A percentile compares a stretch with the other conserved stretches of the same genome.
Conservation (phyloP, 2,888 invertebrate genomes). For the Acanthosepion pharaonis region DNA sequence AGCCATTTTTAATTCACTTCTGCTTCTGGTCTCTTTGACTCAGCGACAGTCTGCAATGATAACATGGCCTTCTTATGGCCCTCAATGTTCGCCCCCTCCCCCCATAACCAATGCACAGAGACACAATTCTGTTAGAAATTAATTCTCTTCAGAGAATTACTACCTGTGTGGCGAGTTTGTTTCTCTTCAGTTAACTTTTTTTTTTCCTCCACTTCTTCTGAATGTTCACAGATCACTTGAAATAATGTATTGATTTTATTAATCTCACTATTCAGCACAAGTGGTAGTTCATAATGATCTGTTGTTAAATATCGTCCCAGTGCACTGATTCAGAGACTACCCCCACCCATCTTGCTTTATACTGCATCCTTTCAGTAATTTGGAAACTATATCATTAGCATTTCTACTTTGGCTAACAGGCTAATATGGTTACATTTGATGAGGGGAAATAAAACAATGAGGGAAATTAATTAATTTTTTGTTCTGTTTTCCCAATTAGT, state of each 20-base stretch:
- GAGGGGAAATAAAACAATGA: not conserved
- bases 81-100: too few relatives aligned
- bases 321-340: not conserved
- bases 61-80: not conserved
- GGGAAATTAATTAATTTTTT: not conserved
- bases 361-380: not conserved
- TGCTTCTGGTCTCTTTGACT: too few relatives aligned
- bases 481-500: not conserved
- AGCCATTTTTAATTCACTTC: too few relatives aligned
- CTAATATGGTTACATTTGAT: not conserved
- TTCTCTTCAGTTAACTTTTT: not conserved
- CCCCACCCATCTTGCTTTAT: not conserved
- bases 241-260: not conserved
- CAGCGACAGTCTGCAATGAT: not conserved
- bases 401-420: not conserved
- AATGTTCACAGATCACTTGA: not conserved
- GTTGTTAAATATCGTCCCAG: not conserved
- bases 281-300: slow-evolving; percentile 12
- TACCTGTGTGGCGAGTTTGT: not conserved
- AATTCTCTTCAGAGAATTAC: not conserved
- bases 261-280: not conserved
- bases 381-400: not conserved
- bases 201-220: not conserved
- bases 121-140: not conserved
- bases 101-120: too few relatives aligned